phyloP scores from a whole-genome alignment of 2,113 vertebrate species.

The Pitta sordida region DNA sequence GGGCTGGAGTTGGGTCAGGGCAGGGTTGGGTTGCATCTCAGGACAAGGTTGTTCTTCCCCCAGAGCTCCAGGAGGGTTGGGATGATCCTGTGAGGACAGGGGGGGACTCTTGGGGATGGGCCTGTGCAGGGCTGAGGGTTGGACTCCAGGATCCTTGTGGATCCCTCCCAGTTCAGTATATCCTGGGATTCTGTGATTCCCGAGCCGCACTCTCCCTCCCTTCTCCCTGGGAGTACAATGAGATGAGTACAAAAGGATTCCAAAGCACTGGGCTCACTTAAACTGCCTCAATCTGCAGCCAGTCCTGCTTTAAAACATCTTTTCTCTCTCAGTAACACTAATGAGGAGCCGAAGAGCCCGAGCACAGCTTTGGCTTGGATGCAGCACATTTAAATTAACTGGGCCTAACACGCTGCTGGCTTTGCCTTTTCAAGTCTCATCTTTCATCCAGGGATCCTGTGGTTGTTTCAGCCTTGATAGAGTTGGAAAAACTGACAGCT shows the following conservation, averaged over 20 bases:
- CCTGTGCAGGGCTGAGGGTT: too few species aligned
- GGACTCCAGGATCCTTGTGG: too few species aligned
- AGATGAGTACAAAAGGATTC: neutral
- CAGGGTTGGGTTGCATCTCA: too few species aligned
- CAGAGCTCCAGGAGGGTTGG: too few species aligned
- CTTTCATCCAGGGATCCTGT: neutral
- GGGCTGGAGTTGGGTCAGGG: too few species aligned
- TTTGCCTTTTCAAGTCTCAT: neutral
- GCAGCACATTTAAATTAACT: neutral
- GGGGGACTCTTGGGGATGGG: too few species aligned
- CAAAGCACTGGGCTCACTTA: neutral
- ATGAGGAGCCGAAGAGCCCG: neutral
- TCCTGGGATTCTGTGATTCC: neutral
- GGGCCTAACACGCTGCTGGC: neutral
- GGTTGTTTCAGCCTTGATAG: neutral
- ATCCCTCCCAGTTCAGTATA: too few species aligned
- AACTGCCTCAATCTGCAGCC: constrained; percentile 4
- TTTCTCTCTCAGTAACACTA: neutral
- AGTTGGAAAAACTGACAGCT: neutral
- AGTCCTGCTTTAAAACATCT: neutral
- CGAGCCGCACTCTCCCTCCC: neutral
- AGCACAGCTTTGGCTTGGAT: neutral
- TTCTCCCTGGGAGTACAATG: neutral
- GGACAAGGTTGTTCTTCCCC: too few species aligned
- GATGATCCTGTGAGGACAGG: too few species aligned